Conservation (phyloP, 2,113 vertebrate species). For the Clinocottus analis region DNA sequence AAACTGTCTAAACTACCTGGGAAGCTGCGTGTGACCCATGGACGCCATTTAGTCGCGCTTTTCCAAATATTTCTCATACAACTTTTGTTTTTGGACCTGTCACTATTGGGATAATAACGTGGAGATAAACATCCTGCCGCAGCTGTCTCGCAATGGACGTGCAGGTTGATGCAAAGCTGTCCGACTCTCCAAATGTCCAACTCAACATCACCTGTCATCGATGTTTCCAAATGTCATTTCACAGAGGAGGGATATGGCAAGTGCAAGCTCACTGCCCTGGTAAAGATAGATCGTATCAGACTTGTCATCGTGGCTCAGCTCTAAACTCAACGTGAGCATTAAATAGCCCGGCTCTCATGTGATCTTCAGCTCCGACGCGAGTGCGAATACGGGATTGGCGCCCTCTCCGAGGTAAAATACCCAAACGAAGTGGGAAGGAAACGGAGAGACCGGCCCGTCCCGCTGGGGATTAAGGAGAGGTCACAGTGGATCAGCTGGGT, state of each 20-base stretch:
- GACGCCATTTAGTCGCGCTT: background rate
- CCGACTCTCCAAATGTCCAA: no score
- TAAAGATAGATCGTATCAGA: slow-evolving; percentile 21
- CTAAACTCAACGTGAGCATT: slow-evolving; percentile 27
- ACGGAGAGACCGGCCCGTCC: slow-evolving; percentile 56
- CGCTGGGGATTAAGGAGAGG: slow-evolving; percentile 73
- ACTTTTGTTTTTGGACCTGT: slow-evolving; percentile 11
- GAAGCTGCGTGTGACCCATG: background rate
- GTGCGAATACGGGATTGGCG: background rate
- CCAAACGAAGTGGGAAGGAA: slow-evolving; percentile 51
- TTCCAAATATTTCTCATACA: background rate
- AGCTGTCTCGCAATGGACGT: background rate
- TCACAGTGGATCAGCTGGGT: slow-evolving; percentile 79
- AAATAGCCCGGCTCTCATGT: slow-evolving; percentile 12
- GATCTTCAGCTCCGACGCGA: slow-evolving; percentile 27
- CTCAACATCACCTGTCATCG: background rate
- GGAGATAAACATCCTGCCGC: background rate
- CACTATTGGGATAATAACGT: slow-evolving; percentile 2
- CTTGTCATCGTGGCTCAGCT: slow-evolving; percentile 46
- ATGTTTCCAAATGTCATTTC: slow-evolving; percentile 43
- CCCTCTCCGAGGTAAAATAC: slow-evolving; percentile 28
- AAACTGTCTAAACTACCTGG: slow-evolving; percentile 20
- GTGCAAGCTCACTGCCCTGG: slow-evolving; percentile 38
- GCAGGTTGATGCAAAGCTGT: no score
- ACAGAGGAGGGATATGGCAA: background rate